These are phyloP conservation scores for Drosophila sp. DNA, from an alignment of 1,140 invertebrate species.

Conservation along the genomic window DNA sequence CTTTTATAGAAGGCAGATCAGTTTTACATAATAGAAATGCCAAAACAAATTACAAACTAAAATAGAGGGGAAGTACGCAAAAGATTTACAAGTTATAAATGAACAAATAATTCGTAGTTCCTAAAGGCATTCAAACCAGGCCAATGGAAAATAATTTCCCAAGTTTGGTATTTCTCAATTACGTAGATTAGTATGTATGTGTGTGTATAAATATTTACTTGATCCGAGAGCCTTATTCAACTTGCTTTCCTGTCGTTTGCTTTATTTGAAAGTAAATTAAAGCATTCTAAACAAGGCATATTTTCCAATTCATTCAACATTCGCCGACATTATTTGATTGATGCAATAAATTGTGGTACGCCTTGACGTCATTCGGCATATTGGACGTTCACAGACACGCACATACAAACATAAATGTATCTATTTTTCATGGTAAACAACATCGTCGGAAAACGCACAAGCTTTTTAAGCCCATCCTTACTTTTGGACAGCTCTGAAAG, in stretches of 20 bases:
- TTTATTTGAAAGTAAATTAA: conserved; percentile 13
- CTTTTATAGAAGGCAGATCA: not conserved
- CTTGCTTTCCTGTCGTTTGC: conserved; percentile 4
- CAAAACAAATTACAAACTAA: not conserved
- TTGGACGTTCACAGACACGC: conserved; percentile 11
- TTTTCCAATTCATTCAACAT: conserved; percentile 26
- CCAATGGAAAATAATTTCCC: not conserved
- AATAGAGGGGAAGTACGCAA: not conserved
- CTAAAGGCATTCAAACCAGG: not conserved
- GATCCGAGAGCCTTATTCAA: not conserved
- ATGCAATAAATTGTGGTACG: conserved; percentile 37
- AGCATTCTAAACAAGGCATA: conserved; percentile 16
- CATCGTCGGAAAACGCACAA: not conserved
- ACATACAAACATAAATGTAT: conserved; percentile 6
- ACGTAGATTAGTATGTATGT: not conserved
- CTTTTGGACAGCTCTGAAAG: not conserved
- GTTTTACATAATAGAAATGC: not conserved
- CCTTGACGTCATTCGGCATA: conserved; percentile 46
- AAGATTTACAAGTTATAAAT: not conserved
- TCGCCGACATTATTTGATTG: conserved; percentile 23
- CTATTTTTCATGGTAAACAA: conserved; percentile 43
- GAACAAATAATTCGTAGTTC: not conserved
- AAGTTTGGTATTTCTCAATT: not conserved
- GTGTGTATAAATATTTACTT: not conserved
- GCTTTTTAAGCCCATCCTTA: not conserved